Base-by-base conservation (phyloP, 2,888 invertebrate genomes). In the Lasius platythorax region DNA sequence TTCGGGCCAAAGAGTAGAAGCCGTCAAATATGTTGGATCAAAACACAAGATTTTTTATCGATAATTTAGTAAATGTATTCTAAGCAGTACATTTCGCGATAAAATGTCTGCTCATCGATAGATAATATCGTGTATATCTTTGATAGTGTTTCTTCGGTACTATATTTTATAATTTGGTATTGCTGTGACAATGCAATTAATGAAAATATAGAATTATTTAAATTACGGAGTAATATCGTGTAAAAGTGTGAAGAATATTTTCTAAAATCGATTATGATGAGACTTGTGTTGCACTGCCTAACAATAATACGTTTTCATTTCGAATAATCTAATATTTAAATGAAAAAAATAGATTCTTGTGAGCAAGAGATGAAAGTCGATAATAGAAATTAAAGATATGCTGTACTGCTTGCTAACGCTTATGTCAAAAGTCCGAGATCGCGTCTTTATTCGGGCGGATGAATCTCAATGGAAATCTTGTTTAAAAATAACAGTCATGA, bases 11-110 rank as follows among this genome's bases (percentile, higher is more conserved):
- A 68, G 43, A 66, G 18, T 58, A 66, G 30, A 75, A 83, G 50
- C 46, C 56, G 46, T 46, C 50, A 82, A 82, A 66, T 82, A 82
- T 50, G 58, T 74, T 66, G 23, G 53, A 76, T 66, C n/a, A 78
- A 70, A 61, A 53, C 37, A 64, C 64, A 56, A 53, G 82, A 66
- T 66, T 82, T 64, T 28, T 67, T 66, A 58, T 70, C 53, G 28
- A 40, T 56, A 43, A 3, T 46, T 30, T n/a, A 46, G 40, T 40
- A 30, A 30, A 68, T 63, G 37, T 78, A 53, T 30, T 40, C 79
- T 50, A 40, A 68, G 12, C 18, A 63, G 23, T 8, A 40, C 40
- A 63, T 63, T 81, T 53, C 37, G 5, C 61, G 30, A 53, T 40
- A 40, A 79, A 53, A 70, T 70, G 50, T 61, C 33, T 18, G 46